A percentile compares a stretch with the other conserved stretches of the same genome.
Evolutionary conservation across 2,113 vertebrate species (phyloP).

Genomic region (Nymphicus hollandicus): DNA sequence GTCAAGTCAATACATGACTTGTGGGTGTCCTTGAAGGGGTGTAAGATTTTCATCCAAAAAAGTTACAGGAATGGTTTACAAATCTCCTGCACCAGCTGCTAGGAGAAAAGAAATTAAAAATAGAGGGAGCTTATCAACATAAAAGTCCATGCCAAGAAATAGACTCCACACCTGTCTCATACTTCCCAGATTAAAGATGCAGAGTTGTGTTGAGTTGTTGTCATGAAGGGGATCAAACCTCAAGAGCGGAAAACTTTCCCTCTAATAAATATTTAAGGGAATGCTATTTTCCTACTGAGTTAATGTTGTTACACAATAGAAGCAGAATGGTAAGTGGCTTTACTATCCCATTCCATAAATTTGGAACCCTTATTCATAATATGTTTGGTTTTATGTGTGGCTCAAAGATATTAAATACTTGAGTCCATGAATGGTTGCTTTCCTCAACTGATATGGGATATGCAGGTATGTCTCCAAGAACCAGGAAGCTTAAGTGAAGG

Average conservation of each 20-base stretch:
- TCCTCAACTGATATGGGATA: background rate
- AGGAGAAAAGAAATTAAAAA: constrained; percentile 16
- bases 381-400: background rate
- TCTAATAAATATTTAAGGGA: background rate
- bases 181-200: background rate
- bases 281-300: background rate
- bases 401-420: background rate
- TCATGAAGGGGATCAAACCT: background rate
- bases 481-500: background rate
- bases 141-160: background rate
- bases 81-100: background rate
- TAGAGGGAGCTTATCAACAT: background rate
- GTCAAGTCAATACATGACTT: background rate
- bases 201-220: background rate
- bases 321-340: background rate
- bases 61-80: background rate
- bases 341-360: background rate
- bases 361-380: background rate
- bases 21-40: background rate
- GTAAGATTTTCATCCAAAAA: constrained; percentile 11
- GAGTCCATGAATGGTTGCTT: background rate
- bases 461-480: background rate
- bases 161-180: background rate
- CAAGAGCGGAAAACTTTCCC: background rate
- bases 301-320: background rate